phyloP scores from a whole-genome alignment of 2,113 vertebrate species.

The Trichomycterus rosablanca region DNA sequence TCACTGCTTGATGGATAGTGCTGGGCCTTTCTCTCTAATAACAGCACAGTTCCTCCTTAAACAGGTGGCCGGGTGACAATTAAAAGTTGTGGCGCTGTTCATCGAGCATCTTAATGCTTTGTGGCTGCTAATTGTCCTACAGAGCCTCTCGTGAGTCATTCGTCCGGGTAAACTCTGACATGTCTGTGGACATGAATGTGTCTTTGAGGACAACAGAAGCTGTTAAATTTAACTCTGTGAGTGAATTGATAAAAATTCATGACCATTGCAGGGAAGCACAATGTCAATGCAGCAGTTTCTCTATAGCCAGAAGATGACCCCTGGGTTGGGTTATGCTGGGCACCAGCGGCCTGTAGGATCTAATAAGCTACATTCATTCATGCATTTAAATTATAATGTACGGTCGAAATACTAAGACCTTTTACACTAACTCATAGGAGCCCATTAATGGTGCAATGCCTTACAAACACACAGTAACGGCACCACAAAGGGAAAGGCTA shows the following conservation, averaged over 20 bases:
- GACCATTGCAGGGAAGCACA: constrained; percentile 22
- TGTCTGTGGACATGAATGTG: constrained; percentile 14
- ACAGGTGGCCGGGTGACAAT: constrained; percentile 38
- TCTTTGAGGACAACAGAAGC: constrained; percentile 15
- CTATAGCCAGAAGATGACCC: constrained; percentile 17
- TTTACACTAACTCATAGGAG: constrained; percentile 23
- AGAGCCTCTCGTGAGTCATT: constrained; percentile 23
- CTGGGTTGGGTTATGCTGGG: not conserved
- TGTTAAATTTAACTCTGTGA: constrained; percentile 30
- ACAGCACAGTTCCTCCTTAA: constrained; percentile 20
- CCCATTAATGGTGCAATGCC: constrained; percentile 30
- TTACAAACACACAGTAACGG: constrained; percentile 32
- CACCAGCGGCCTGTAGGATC: not conserved
- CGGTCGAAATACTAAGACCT: not conserved
- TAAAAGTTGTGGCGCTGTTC: constrained; percentile 44
- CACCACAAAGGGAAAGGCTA: constrained; percentile 11
- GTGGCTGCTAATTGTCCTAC: constrained; percentile 44
- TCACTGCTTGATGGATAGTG: constrained; percentile 5
- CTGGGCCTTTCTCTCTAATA: not conserved
- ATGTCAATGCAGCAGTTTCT: constrained; percentile 38
- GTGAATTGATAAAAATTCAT: constrained; percentile 34
- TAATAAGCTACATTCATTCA: constrained; percentile 34
- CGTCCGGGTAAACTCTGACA: constrained; percentile 20
- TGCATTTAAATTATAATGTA: constrained; percentile 29
- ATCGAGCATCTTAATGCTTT: constrained; percentile 37